A percentile compares a stretch with the other conserved stretches of the same genome.
These are phyloP conservation scores for Musca vetustissima DNA, from an alignment of 1,140 invertebrate species.

Conservation along the genomic window DNA sequence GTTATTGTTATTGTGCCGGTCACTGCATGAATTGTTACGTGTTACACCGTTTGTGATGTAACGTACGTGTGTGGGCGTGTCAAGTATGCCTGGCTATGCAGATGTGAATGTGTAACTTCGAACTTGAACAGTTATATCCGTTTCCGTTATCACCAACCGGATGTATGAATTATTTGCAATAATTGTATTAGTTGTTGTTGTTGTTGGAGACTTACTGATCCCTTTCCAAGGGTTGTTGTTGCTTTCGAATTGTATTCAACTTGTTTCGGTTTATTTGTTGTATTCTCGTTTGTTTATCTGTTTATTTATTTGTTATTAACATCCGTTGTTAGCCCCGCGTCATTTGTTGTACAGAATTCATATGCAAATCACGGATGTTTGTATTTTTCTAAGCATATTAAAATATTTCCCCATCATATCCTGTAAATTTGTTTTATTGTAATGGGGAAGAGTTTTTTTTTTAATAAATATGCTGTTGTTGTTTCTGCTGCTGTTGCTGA, in stretches of 20 bases:
- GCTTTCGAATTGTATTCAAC: not conserved
- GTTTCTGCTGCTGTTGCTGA: not conserved
- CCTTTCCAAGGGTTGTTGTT: not conserved
- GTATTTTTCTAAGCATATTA: constrained; percentile 15
- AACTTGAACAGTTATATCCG: constrained; percentile 10
- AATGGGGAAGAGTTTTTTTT: not conserved
- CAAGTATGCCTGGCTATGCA: not conserved
- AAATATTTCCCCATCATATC: not conserved
- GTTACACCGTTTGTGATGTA: no score
- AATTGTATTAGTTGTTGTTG: not conserved
- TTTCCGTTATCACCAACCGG: constrained; percentile 6
- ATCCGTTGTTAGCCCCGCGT: no score
- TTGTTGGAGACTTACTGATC: not conserved
- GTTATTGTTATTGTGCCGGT: no score
- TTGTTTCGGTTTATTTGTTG: not conserved
- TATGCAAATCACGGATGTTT: constrained; percentile 15
- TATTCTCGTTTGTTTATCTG: not conserved
- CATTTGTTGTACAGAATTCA: not conserved
- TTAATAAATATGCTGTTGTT: not conserved
- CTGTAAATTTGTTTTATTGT: constrained; percentile 1
- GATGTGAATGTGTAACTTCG: not conserved
- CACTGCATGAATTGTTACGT: no score
- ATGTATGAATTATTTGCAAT: not conserved
- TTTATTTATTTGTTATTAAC: not conserved
- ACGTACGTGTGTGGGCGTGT: no score